Conservation (phyloP, 2,888 invertebrate genomes). For the Campoplex nolae region DNA sequence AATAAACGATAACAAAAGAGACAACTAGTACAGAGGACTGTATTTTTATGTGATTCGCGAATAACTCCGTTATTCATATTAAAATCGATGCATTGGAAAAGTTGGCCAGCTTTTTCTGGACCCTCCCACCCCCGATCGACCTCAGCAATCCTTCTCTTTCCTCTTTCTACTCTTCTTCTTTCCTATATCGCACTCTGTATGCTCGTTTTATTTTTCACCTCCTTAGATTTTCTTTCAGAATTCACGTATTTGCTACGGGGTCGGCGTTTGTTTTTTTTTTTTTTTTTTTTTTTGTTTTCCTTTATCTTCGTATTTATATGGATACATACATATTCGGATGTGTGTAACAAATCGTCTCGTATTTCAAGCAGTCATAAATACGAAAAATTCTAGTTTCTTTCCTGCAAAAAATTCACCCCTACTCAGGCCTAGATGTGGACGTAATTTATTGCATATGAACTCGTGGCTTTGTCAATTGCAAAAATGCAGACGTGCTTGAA, state of each 20-base stretch:
- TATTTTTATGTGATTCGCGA: slow-evolving; percentile 60
- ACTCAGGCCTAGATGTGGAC: slow-evolving; percentile 69
- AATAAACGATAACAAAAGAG: slow-evolving; percentile 14
- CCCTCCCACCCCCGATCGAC: background rate
- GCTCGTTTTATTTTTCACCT: slow-evolving; percentile 17
- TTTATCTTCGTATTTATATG: background rate
- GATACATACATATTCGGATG: slow-evolving; percentile 38
- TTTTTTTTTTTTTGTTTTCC: background rate
- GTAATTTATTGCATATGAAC: slow-evolving; percentile 84
- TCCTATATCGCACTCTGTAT: slow-evolving; percentile 8
- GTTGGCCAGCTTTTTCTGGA: slow-evolving; percentile 74
- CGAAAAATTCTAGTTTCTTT: slow-evolving; percentile 72
- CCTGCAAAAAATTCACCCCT: slow-evolving; percentile 10
- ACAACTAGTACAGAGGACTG: slow-evolving; percentile 10
- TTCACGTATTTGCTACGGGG: slow-evolving; percentile 27
- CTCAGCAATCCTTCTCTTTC: slow-evolving; percentile 27
- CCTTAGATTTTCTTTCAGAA: slow-evolving; percentile 23
- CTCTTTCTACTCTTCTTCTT: slow-evolving; percentile 32
- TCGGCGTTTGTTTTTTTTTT: background rate
- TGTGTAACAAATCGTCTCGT: slow-evolving; percentile 62
- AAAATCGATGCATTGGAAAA: slow-evolving; percentile 79
- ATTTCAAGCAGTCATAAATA: slow-evolving; percentile 76
- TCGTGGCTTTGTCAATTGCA: slow-evolving; percentile 82
- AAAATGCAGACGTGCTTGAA: slow-evolving; percentile 29
- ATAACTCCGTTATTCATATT: slow-evolving; percentile 76